Evolutionary conservation across 2,113 vertebrate genomes (phyloP).

Genomic region (Serilophus lunatus): DNA sequence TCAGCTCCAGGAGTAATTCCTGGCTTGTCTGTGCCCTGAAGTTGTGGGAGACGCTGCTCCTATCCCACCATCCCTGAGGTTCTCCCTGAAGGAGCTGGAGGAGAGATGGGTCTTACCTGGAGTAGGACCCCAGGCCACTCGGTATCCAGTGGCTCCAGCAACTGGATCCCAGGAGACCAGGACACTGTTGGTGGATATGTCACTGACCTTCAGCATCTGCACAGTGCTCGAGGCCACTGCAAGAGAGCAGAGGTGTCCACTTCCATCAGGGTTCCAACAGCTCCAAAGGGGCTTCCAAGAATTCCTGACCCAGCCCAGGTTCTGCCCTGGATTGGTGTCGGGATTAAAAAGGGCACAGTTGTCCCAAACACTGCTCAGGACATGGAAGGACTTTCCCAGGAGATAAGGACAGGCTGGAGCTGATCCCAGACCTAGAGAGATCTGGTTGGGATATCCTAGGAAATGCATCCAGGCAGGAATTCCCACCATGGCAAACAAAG

Average conservation of each 20-base stretch:
- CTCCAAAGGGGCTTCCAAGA: too few species aligned
- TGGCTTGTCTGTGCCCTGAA: neutral
- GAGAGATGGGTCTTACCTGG: slow-evolving; percentile 63
- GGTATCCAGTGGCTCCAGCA: slow-evolving; percentile 83
- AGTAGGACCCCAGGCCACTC: slow-evolving; percentile 86
- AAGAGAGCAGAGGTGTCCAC: neutral
- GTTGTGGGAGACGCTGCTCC: neutral
- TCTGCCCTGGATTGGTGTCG: too few species aligned
- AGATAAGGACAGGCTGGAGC: too few species aligned
- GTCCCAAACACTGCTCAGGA: too few species aligned
- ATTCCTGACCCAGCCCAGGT: too few species aligned
- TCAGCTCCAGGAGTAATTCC: neutral
- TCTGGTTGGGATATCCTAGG: too few species aligned
- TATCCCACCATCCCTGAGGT: neutral
- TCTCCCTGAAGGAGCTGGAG: neutral
- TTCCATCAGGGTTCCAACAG: too few species aligned
- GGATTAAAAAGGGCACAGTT: too few species aligned
- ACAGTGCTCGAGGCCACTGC: slow-evolving; percentile 87
- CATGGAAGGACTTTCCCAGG: too few species aligned
- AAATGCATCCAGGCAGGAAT: too few species aligned
- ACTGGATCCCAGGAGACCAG: slow-evolving; percentile 83
- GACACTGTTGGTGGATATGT: slow-evolving; percentile 76
- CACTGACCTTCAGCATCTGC: slow-evolving; percentile 78
- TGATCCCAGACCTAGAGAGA: too few species aligned
- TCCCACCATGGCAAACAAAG: too few species aligned